Evolutionary conservation across 2,113 vertebrate species (phyloP).

Genomic region (Gallinago jamesoni): DNA sequence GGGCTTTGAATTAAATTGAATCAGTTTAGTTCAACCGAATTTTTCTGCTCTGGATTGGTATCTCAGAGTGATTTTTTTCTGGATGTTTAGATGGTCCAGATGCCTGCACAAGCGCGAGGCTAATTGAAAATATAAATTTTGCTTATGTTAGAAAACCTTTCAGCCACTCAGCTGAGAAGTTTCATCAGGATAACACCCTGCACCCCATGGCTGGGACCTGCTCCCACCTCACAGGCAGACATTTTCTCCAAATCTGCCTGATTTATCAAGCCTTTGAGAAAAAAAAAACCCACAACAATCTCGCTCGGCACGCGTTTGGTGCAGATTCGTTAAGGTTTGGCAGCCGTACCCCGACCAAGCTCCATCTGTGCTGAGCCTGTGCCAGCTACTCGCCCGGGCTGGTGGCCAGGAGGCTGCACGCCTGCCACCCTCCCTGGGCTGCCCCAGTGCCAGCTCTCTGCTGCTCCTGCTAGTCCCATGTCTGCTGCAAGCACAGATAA

Average conservation of each 20-base stretch:
- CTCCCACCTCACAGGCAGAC: background rate
- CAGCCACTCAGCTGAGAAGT: background rate
- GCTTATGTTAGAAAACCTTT: background rate
- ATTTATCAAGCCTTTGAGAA: background rate
- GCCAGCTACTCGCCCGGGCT: rapidly evolving
- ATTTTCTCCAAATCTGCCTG: background rate
- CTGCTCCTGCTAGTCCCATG: background rate
- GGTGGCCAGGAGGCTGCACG: background rate
- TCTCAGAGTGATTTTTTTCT: background rate
- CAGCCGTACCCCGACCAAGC: background rate
- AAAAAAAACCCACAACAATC: background rate
- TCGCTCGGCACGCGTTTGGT: rapidly evolving
- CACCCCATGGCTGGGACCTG: background rate
- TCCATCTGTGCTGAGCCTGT: rapidly evolving
- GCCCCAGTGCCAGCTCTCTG: rapidly evolving
- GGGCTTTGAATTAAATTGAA: background rate
- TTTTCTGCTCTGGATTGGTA: background rate
- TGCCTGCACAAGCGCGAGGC: background rate
- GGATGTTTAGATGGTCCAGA: background rate
- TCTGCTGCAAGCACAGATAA: background rate
- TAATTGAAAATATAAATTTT: background rate
- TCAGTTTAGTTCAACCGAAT: background rate
- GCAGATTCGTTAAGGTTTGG: background rate
- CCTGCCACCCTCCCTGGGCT: background rate
- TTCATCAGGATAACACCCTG: background rate